phyloP scores from a whole-genome alignment of 2,797 vertebrate species.

The Clarias platycephalus region DNA sequence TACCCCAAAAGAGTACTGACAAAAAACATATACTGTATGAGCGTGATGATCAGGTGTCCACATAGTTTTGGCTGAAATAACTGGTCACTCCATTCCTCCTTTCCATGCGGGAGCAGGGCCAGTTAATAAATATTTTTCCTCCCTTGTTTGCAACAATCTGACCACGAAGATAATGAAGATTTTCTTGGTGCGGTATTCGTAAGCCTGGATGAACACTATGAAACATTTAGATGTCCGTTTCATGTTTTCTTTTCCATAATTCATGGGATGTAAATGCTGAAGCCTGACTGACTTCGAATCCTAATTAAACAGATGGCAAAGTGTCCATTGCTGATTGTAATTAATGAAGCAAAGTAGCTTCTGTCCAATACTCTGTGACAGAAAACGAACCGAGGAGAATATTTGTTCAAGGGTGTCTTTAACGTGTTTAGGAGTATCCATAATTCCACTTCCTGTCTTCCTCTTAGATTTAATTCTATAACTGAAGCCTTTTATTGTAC shows the following conservation, averaged over 20 bases:
- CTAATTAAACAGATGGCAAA: conserved; percentile 53
- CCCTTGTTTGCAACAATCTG: background rate
- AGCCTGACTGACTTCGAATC: conserved; percentile 39
- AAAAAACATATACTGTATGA: background rate
- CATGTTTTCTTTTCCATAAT: background rate
- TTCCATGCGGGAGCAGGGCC: background rate
- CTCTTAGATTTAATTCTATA: background rate
- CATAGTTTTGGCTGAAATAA: background rate
- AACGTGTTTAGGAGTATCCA: conserved; percentile 11
- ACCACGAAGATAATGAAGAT: background rate
- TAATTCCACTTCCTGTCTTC: background rate
- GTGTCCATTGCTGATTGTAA: conserved; percentile 55
- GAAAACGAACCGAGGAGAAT: conserved; percentile 22
- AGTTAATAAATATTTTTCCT: background rate
- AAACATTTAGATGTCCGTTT: background rate
- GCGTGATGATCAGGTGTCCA: background rate
- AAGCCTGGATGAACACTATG: background rate
- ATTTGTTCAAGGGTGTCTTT: conserved; percentile 10
- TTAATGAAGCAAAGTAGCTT: conserved; percentile 51
- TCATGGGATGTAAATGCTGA: conserved; percentile 22
- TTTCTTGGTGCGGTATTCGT: background rate
- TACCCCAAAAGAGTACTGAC: too few relatives aligned
- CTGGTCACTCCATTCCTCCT: background rate
- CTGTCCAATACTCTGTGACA: background rate
- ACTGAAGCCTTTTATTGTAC: background rate